These are phyloP conservation scores for Tachina fera DNA, from an alignment of 2,888 invertebrate species.

Conservation along the genomic window DNA sequence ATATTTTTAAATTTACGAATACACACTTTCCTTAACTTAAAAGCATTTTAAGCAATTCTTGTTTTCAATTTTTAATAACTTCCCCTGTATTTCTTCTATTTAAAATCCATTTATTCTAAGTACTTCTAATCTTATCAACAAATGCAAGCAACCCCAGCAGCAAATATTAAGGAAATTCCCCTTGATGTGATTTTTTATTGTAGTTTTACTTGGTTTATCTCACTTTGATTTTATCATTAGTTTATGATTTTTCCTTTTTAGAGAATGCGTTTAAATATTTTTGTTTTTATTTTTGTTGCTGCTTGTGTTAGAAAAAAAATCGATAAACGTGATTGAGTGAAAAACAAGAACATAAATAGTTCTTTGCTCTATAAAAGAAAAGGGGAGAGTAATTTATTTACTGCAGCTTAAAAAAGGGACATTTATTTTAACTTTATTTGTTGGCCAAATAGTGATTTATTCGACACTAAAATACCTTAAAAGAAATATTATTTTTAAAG, in stretches of 20 bases:
- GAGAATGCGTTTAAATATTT: not conserved
- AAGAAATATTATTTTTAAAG: too few relatives aligned
- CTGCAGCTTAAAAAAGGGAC: not conserved
- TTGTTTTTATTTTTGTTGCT: not conserved
- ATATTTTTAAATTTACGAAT: slow-evolving; percentile 22
- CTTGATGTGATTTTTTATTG: slow-evolving; percentile 1
- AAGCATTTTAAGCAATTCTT: slow-evolving; percentile 12
- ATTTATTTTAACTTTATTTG: too few relatives aligned
- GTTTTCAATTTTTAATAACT: not conserved
- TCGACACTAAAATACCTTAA: too few relatives aligned
- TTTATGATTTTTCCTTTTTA: slow-evolving; percentile 12
- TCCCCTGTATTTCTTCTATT: not conserved
- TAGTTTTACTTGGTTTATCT: not conserved
- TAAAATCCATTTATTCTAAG: slow-evolving; percentile 3
- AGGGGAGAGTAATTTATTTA: not conserved
- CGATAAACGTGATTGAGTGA: slow-evolving; percentile 15
- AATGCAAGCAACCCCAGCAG: not conserved
- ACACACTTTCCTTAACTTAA: not conserved
- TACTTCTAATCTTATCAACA: not conserved
- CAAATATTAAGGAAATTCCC: not conserved
- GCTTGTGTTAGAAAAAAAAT: not conserved
- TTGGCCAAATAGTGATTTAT: too few relatives aligned
- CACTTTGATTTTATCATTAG: slow-evolving; percentile 38
- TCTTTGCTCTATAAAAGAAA: not conserved
- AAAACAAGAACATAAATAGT: not conserved